Evolutionary conservation across 1,140 invertebrate species (phyloP), one percentile per base, ranked within the genome.

Genomic region (Papilio aristodemus): DNA sequence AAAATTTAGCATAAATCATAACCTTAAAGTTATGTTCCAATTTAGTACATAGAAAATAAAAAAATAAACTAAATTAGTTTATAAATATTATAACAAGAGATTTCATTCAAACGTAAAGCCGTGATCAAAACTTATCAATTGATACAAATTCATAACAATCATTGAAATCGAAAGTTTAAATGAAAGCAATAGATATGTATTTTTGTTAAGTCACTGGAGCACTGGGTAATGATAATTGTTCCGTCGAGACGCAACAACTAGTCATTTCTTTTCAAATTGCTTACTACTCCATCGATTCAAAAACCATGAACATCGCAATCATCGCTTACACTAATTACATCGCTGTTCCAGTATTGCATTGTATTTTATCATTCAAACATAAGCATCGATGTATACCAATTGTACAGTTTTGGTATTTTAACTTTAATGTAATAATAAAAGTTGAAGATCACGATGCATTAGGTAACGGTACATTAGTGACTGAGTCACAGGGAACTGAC

Each of bases 401-500:
- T 54, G 19, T 32, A 32, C 38, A 10, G n/a, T 38, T 27, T 17
- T 38, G 37, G 0, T 14, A 22, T 19, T 25, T 64, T 14, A 41
- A 25, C 13, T 66, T 66, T 64, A 5, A 27, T 75, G 38, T 63
- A 32, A 69, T 76, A 72, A 75, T 85, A 69, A 75, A 78, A 75
- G 78, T 77, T 67, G 67, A n/a, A 76, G 80, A 84, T 84, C 83
- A 84, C 81, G 85, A 83, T 84, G 84, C 78, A 71, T 76, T 85
- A 86, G 69, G 84, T 91, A 91, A 90, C 87, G 86, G 87, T 90
- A 86, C 83, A 91, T 82, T 74, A 81, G 76, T 75, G 81, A 80
- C 81, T 90, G 86, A 91, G 70, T 91, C 86, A 90, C 80, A 86
- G 87, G 86, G 89, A 90, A 91, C 89, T 91, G 89, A 90, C 89